phyloP scores from a whole-genome alignment of 2,888 invertebrate species.

The Portevinia maculata region DNA sequence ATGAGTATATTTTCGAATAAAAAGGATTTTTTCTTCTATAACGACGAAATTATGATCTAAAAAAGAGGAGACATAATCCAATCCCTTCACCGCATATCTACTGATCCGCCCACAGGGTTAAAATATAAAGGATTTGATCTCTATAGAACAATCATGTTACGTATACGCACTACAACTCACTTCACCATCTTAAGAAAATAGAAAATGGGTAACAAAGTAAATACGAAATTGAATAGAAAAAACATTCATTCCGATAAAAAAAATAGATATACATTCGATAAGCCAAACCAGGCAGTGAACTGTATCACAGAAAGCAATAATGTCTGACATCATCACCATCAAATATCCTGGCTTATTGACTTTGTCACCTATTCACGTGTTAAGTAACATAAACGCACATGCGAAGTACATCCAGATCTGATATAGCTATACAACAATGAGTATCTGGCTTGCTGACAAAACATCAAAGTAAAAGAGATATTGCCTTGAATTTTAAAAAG shows the following conservation, averaged over 20 bases:
- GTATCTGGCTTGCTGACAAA: too few species aligned
- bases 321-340: constrained; percentile 7
- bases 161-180: too few species aligned
- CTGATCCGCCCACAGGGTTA: too few species aligned
- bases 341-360: constrained; percentile 7
- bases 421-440: background rate
- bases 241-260: constrained; percentile 3
- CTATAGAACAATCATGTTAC: too few species aligned
- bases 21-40: too few species aligned
- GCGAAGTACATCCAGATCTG: constrained; percentile 20
- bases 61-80: too few species aligned
- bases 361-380: constrained; percentile 1
- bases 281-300: constrained; percentile 13
- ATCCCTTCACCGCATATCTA: too few species aligned
- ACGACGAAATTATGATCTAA: too few species aligned
- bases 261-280: constrained; percentile 12
- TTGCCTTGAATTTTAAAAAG: constrained; percentile 39
- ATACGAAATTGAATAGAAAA: background rate
- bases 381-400: constrained; percentile 38
- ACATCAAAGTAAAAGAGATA: constrained; percentile 36
- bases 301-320: constrained; percentile 6
- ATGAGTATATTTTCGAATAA: too few species aligned
- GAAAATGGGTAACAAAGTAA: constrained; percentile 25
- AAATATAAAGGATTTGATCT: too few species aligned
- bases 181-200: constrained; percentile 3